phyloP scores from a whole-genome alignment of 1,140 invertebrate species.

The Halesus radiatus region DNA sequence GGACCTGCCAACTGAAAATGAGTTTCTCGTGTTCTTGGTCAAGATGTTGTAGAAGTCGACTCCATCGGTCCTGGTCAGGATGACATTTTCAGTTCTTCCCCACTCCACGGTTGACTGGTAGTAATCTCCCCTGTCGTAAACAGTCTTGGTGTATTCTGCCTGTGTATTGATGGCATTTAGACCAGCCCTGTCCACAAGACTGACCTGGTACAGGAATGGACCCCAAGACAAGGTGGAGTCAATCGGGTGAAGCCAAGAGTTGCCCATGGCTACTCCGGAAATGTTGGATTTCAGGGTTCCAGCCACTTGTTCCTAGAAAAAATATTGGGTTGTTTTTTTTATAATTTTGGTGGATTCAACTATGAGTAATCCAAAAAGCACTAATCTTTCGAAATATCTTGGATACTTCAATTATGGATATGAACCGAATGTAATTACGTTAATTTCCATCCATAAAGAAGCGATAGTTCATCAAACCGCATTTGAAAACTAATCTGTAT shows the following conservation, averaged over 20 bases:
- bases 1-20: background rate
- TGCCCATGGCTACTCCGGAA: slow-evolving; percentile 84
- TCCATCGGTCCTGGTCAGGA: slow-evolving; percentile 71
- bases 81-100: slow-evolving; percentile 73
- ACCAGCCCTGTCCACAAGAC: slow-evolving; percentile 75
- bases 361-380: too few relatives aligned
- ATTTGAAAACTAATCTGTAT: too few relatives aligned
- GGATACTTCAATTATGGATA: too few relatives aligned
- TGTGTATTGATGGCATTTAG: slow-evolving; percentile 69
- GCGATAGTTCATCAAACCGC: too few relatives aligned
- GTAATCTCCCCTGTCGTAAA: slow-evolving; percentile 72
- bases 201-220: slow-evolving; percentile 77
- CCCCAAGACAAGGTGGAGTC: slow-evolving; percentile 87
- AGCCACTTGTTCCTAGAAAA: slow-evolving; percentile 73
- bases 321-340: background rate
- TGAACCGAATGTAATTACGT: too few relatives aligned
- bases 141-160: slow-evolving; percentile 68
- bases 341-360: too few relatives aligned
- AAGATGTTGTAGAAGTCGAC: slow-evolving; percentile 89
- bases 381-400: too few relatives aligned
- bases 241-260: slow-evolving; percentile 89
- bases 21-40: slow-evolving; percentile 63
- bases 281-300: slow-evolving; percentile 80
- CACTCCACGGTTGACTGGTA: slow-evolving; percentile 75
- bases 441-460: too few relatives aligned